Conservation (phyloP, 2,888 invertebrate species). For the Aelia acuminata region DNA sequence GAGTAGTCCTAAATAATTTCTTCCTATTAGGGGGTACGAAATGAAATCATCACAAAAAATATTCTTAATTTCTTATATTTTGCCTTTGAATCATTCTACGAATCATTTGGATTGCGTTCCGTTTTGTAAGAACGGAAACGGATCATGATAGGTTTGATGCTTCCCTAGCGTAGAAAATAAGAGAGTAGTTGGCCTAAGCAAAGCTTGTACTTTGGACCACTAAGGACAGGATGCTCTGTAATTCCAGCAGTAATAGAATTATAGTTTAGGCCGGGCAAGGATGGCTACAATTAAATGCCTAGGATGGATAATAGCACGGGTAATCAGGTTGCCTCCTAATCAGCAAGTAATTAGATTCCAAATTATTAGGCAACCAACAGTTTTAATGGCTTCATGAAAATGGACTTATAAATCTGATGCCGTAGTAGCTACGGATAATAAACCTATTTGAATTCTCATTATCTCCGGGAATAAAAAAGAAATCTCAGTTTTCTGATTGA, state of each 20-base stretch:
- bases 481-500: slow-evolving; percentile 23
- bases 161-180: slow-evolving; percentile 32
- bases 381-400: slow-evolving; percentile 45
- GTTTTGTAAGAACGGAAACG: neutral
- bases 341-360: slow-evolving; percentile 37
- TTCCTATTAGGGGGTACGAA: too few relatives aligned
- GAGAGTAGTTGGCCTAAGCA: neutral
- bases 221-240: neutral
- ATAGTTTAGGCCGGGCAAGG: neutral
- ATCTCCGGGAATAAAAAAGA: neutral
- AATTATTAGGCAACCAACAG: slow-evolving; percentile 45
- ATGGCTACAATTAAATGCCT: slow-evolving; percentile 48
- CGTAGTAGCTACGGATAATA: neutral
- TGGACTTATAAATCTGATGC: neutral
- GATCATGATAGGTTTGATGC: neutral
- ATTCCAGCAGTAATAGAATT: neutral
- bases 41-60: too few relatives aligned
- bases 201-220: slow-evolving; percentile 10
- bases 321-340: slow-evolving; percentile 4
- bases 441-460: slow-evolving; percentile 48
- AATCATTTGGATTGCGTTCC: neutral
- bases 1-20: too few relatives aligned
- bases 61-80: too few relatives aligned
- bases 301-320: slow-evolving; percentile 28
- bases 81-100: neutral